Conservation (phyloP, 2,113 vertebrate species). For the Takifugu flavidus region DNA sequence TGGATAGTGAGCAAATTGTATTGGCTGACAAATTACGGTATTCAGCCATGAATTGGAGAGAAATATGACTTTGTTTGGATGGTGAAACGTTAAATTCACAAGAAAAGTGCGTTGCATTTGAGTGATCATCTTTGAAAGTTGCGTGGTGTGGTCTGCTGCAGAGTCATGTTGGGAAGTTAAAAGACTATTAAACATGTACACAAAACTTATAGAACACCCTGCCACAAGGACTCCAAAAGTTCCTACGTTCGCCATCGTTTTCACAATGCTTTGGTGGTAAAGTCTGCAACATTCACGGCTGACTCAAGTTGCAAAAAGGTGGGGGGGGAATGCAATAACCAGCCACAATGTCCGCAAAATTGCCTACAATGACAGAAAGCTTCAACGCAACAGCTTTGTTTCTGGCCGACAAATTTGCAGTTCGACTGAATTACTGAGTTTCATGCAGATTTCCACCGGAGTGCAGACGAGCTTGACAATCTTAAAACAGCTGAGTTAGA, state of each 20-base stretch:
- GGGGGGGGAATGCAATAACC: neutral
- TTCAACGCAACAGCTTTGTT: neutral
- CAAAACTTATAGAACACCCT: too few species aligned
- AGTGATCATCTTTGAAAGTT: neutral
- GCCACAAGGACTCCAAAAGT: too few species aligned
- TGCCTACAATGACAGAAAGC: neutral
- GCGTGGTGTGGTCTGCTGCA: too few species aligned
- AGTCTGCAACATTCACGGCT: neutral
- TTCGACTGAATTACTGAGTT: neutral
- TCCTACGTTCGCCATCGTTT: neutral
- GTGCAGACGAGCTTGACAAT: constrained; percentile 6
- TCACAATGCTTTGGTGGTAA: neutral
- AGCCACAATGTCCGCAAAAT: neutral
- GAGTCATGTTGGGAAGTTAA: too few species aligned
- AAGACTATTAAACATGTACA: too few species aligned
- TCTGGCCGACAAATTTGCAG: too few species aligned
- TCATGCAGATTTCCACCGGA: constrained; percentile 1
- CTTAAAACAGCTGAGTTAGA: constrained; percentile 60
- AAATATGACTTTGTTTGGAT: neutral
- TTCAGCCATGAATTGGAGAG: too few species aligned
- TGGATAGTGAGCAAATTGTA: neutral
- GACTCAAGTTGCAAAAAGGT: neutral
- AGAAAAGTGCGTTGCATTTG: neutral
- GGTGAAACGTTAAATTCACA: constrained; percentile 10
- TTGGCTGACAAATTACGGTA: neutral